Base-by-base conservation (phyloP, 1,140 invertebrate species). In the Himalopsyche phryganea region DNA sequence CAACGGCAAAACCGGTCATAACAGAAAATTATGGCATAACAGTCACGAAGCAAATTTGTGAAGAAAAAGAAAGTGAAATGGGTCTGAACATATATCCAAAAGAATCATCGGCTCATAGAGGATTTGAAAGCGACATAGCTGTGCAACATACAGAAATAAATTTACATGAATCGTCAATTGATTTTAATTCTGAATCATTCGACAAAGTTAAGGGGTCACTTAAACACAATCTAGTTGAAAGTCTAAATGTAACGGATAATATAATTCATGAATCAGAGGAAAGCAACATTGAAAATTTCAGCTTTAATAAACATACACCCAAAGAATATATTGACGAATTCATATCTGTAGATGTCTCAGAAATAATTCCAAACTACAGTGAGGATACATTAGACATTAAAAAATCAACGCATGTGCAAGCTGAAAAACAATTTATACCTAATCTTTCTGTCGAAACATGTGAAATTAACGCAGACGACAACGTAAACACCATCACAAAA, bases 201-300 rank as follows among this genome's bases (percentile, higher is more conserved):
- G 38, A 61, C 18, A 62, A 65, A 40, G 65, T 62, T 19, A 67
- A 68, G 17, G 81, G 79, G 3, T 73, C 61, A 54, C 63, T 77
- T 49, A 66, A 75, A 62, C 73, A 72, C 63, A 65, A 73, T 18
- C 69, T 73, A 28, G 76, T 79, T 18, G 78, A 82, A 66, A 73
- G 78, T 60, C 57, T 83, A 13, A 67, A 73, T 15, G 62, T 81
- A 7, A 69, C 70, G 9, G 68, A 80, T 63, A 69, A 70, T 35
- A 67, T 75, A 6, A 52, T 66, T 19, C 67, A 72, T 23, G 79
- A 82, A 62, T 69, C 64, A 49, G 79, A 80, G 65, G 65, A 65
- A 42, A 36, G 61, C 11, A 74, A 76, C 49, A 61, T 67, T 55
- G 66, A 50, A 15, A 69, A 69, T 45, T 69, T 69, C 32, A 68